Percentiles rank a stretch among this genome's conserved stretches.
phyloP scores from a whole-genome alignment of 53 echinoderm and acorn worm species.

The Paelopatides confundens region DNA sequence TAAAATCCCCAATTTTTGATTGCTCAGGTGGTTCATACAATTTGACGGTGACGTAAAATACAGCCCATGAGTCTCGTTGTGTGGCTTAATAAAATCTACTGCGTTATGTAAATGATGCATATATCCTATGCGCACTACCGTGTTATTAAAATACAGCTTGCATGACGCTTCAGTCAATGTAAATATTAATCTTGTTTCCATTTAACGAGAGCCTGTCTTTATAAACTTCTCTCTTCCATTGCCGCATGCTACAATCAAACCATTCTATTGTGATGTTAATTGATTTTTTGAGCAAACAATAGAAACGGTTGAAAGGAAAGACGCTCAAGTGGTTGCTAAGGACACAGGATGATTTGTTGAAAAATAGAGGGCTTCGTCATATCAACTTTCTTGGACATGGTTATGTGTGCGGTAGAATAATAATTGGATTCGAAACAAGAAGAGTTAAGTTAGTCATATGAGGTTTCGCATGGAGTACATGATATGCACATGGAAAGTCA shows the following conservation, averaged over 20 bases:
- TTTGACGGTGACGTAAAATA: background rate
- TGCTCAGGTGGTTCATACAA: background rate
- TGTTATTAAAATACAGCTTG: conserved; percentile 36
- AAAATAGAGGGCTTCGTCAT: background rate
- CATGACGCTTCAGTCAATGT: conserved; percentile 30
- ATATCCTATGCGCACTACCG: background rate
- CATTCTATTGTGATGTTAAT: conserved; percentile 18
- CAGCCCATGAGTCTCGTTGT: too few species aligned
- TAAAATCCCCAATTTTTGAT: background rate
- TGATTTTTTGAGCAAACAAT: conserved; percentile 40
- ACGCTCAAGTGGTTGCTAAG: conserved; percentile 14
- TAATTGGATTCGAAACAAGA: too few species aligned
- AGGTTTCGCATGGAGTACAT: too few species aligned
- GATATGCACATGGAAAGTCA: too few species aligned
- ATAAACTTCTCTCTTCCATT: background rate
- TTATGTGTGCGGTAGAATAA: too few species aligned
- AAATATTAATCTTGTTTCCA: background rate
- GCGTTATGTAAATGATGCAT: conserved; percentile 4
- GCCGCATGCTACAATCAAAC: conserved; percentile 15
- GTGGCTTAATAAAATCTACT: background rate
- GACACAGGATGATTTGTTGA: background rate
- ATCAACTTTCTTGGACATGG: too few species aligned
- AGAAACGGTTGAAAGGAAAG: conserved; percentile 16
- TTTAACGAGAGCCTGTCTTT: conserved; percentile 6
- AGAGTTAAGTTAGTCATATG: too few species aligned